Evolutionary conservation across 2,113 vertebrate species (phyloP).

Genomic region (Cepphus grylle): DNA sequence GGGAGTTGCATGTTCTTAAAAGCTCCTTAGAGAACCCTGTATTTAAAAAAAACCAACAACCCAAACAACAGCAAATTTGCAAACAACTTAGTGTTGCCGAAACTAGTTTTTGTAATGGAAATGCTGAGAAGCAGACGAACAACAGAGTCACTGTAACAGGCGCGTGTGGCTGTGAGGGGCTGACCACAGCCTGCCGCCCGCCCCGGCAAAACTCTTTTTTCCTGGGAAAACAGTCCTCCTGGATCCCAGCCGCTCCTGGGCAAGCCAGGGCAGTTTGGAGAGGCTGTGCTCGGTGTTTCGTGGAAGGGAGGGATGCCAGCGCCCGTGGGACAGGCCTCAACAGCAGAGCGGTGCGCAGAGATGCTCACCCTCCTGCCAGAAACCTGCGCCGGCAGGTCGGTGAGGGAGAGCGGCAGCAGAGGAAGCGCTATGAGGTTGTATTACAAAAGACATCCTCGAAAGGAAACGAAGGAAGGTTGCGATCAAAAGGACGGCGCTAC

Average conservation of each 20-base stretch:
- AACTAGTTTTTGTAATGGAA: not conserved
- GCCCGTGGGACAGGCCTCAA: accelerated
- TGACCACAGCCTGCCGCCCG: not conserved
- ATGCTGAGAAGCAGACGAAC: not conserved
- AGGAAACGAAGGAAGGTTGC: not conserved
- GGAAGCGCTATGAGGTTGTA: accelerated
- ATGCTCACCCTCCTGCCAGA: not conserved
- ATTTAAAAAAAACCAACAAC: not conserved
- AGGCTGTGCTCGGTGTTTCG: accelerated
- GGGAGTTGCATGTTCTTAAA: not conserved
- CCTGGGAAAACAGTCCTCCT: not conserved
- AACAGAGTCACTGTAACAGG: not conserved
- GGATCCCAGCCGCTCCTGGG: not conserved
- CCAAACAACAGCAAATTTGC: not conserved
- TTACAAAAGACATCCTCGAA: not conserved
- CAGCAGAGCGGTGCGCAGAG: not conserved
- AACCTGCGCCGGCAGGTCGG: not conserved
- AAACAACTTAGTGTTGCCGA: not conserved
- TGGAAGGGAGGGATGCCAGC: not conserved
- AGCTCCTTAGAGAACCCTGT: accelerated
- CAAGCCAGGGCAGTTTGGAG: not conserved
- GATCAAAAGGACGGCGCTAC: not conserved
- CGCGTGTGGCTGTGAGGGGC: not conserved
- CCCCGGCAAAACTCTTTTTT: not conserved
- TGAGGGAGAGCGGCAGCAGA: not conserved